Conservation (phyloP, 2,888 invertebrate species). For the Lampropteryx suffumata region DNA sequence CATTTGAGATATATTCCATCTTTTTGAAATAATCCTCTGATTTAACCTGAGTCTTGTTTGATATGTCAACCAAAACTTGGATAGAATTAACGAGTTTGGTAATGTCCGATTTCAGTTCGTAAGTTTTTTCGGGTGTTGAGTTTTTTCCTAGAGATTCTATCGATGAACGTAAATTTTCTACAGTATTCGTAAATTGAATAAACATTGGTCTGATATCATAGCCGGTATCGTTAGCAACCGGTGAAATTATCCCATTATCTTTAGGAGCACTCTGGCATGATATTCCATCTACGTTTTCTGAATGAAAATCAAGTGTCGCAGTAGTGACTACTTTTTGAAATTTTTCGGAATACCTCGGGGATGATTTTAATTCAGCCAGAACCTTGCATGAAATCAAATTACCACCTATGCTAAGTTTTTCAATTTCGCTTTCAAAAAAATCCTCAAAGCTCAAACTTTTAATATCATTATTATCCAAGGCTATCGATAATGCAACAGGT, state of each 20-base stretch:
- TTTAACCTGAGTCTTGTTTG: conserved; percentile 15
- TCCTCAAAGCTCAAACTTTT: conserved; percentile 24
- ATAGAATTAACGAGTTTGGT: conserved; percentile 12
- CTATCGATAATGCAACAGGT: conserved; percentile 21
- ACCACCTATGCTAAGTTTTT: conserved; percentile 32
- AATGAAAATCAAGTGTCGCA: conserved; percentile 20
- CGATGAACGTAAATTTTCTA: conserved; percentile 18
- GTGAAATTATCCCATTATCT: not conserved
- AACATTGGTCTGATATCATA: conserved; percentile 26
- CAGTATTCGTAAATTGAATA: conserved; percentile 19
- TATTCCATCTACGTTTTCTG: conserved; percentile 35
- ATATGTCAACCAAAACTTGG: conserved; percentile 15
- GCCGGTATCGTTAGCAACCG: conserved; percentile 11
- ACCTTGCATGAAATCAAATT: conserved; percentile 34
- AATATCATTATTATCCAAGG: conserved; percentile 34
- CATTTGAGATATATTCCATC: conserved; percentile 15
- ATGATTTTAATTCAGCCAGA: conserved; percentile 28
- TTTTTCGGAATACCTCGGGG: conserved; percentile 17
- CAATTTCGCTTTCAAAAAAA: conserved; percentile 20
- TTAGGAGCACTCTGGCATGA: conserved; percentile 21
- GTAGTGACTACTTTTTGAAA: conserved; percentile 20
- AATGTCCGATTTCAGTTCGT: conserved; percentile 7
- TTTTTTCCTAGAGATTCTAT: conserved; percentile 18
- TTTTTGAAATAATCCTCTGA: conserved; percentile 9
- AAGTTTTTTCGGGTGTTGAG: conserved; percentile 5